These are phyloP conservation scores for zebrafish (Danio rerio) DNA, from an alignment of 2,113 vertebrate species.

Conservation along the genomic window DNA sequence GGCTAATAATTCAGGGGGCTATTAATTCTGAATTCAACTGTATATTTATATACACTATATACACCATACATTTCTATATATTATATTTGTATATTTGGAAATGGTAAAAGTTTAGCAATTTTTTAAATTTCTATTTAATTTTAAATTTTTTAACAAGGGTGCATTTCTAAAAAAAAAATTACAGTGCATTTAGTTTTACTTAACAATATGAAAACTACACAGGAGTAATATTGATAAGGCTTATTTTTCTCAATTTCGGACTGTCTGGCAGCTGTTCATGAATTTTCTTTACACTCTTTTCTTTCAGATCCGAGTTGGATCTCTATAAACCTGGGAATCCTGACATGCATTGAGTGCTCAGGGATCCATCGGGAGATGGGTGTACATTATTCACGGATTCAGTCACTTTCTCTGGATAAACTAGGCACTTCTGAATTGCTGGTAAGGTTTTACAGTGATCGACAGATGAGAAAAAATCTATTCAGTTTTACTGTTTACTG, in stretches of 20 bases:
- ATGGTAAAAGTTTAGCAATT: background rate
- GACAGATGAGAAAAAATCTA: background rate
- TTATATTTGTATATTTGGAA: too few relatives aligned
- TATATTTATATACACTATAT: too few relatives aligned
- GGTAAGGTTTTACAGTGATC: constrained; percentile 62
- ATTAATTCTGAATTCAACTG: too few relatives aligned
- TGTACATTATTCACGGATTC: constrained; percentile 72
- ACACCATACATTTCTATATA: too few relatives aligned
- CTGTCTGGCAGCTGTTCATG: background rate
- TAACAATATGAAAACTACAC: too few relatives aligned
- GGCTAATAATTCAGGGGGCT: too few relatives aligned
- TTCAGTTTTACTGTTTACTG: background rate
- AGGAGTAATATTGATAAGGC: background rate
- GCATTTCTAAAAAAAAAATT: too few relatives aligned
- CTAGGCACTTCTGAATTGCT: constrained; percentile 75
- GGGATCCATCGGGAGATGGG: constrained; percentile 79
- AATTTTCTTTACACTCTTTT: background rate
- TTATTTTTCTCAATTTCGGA: background rate
- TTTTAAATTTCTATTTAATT: background rate
- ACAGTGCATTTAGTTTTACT: too few relatives aligned
- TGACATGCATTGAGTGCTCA: constrained; percentile 79
- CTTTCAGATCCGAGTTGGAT: constrained; percentile 74
- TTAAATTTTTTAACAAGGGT: too few relatives aligned
- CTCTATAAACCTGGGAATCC: constrained; percentile 77
- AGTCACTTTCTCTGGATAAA: constrained; percentile 75